phyloP scores from a whole-genome alignment of 2,888 invertebrate species.

The Drosophila affinis region DNA sequence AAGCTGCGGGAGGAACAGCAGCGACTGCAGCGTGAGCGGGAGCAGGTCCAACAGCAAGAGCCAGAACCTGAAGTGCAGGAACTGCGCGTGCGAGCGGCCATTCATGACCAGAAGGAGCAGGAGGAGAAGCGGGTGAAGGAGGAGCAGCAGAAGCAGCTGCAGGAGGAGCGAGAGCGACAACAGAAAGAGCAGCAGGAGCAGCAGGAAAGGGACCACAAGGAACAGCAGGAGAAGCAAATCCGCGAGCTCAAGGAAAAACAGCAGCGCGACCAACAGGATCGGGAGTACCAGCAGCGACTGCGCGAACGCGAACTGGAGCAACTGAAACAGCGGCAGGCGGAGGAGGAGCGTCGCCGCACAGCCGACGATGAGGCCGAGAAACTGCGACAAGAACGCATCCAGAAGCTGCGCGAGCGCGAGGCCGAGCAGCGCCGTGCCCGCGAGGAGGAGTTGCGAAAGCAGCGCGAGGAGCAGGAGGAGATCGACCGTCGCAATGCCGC shows the following conservation, averaged over 20 bases:
- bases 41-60: constrained; percentile 26
- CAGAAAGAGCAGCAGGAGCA: constrained; percentile 31
- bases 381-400: constrained; percentile 63
- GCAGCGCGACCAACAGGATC: constrained; percentile 42
- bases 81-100: constrained; percentile 5
- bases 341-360: constrained; percentile 58
- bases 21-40: constrained; percentile 35
- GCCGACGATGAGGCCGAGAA: constrained; percentile 66
- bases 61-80: constrained; percentile 2
- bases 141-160: constrained; percentile 3
- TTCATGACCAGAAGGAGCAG: background rate
- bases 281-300: constrained; percentile 36
- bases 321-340: constrained; percentile 62
- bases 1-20: constrained; percentile 38
- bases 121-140: constrained; percentile 34
- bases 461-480: constrained; percentile 65
- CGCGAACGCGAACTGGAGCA: constrained; percentile 62
- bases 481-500: constrained; percentile 65
- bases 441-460: constrained; percentile 60
- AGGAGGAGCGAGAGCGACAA: constrained; percentile 14
- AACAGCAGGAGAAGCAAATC: constrained; percentile 24
- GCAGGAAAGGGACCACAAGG: constrained; percentile 33
- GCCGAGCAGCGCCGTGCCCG: constrained; percentile 57
- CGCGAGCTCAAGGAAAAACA: constrained; percentile 42
- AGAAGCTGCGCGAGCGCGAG: constrained; percentile 67